Base-by-base conservation (phyloP, 2,888 invertebrate genomes). In the Xanthia icteritia region DNA sequence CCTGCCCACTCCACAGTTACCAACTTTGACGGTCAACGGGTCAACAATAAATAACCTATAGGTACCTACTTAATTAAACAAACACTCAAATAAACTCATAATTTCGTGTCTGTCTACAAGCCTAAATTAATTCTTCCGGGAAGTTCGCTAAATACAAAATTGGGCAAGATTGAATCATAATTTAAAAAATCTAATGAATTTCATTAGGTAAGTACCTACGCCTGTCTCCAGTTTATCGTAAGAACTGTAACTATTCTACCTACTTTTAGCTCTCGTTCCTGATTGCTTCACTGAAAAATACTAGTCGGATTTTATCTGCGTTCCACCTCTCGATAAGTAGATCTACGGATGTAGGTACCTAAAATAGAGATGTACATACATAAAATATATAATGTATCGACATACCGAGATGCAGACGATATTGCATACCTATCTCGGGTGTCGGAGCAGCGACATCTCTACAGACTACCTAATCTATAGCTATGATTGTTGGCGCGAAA, bases 371-470 rank as follows among this genome's bases (percentile, higher is more conserved):
- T 48, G 45, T 48, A 4, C 45, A 13, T 58, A 51, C 23, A 13
- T 61, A 48, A 17, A 58, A 27, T 60, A 27, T 27, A 68, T 68
- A 20, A 48, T 48, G 20, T 68, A 67, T n/a, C 36, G 8, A 27
- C 13, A 31, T 75, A 51, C 6, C 15, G 5, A 76, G 51, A 77
- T 31, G 51, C 31, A 63, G 51, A 42, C 20, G 31, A 61, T 76
- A 75, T 66, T 61, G 31, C 60, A 60, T 42, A 60, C 42, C 11
- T 42, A 42, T 42, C 42, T 42, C 42, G 42, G 42, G 11, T 31
- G 51, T 65, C 20, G 27, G 39, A 23, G 39, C 60, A 27, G 48
- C 58, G 23, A 31, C 31, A 31, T 58, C 45, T 77, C 45, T 77
- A 58, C 31, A 31, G 36, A 39, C 17, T 64, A 20, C 27, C 31